Percentiles rank a stretch among this genome's conserved stretches.
Conservation (phyloP, 2,113 vertebrate species). For the Stigmatopora argus region DNA sequence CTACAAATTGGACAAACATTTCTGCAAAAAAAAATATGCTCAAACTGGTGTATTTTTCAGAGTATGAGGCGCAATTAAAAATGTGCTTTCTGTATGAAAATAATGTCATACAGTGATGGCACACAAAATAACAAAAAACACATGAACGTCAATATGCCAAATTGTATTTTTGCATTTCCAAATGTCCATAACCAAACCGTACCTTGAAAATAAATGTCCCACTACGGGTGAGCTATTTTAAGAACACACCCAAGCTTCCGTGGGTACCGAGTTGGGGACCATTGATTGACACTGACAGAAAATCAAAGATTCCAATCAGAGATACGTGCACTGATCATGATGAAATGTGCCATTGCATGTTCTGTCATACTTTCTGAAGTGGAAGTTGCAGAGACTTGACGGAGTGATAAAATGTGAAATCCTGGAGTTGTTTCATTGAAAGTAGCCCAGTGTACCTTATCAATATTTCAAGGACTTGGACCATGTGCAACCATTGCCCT, state of each 20-base stretch:
- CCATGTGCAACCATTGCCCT: slow-evolving; percentile 34
- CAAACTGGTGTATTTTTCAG: not conserved
- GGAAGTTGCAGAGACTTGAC: not conserved
- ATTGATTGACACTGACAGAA: not conserved
- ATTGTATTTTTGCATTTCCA: not conserved
- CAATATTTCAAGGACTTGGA: slow-evolving; percentile 37
- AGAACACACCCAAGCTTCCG: not conserved
- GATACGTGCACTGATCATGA: not conserved
- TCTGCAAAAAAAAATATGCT: not conserved
- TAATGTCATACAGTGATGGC: no score
- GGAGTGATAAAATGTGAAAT: not conserved
- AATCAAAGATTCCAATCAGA: not conserved
- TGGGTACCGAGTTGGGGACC: not conserved
- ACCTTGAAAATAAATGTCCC: not conserved
- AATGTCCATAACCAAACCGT: not conserved
- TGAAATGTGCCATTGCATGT: not conserved
- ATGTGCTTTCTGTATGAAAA: no score
- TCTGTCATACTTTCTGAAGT: not conserved
- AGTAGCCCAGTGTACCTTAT: slow-evolving; percentile 14
- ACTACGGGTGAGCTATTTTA: not conserved
- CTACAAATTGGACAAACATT: not conserved
- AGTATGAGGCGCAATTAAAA: no score
- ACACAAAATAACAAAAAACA: no score
- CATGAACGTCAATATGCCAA: not conserved
- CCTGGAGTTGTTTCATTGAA: slow-evolving; percentile 17